These are phyloP conservation scores for Ctenopoma kingsleyae DNA, from an alignment of 2,797 vertebrate species.

Conservation along the genomic window DNA sequence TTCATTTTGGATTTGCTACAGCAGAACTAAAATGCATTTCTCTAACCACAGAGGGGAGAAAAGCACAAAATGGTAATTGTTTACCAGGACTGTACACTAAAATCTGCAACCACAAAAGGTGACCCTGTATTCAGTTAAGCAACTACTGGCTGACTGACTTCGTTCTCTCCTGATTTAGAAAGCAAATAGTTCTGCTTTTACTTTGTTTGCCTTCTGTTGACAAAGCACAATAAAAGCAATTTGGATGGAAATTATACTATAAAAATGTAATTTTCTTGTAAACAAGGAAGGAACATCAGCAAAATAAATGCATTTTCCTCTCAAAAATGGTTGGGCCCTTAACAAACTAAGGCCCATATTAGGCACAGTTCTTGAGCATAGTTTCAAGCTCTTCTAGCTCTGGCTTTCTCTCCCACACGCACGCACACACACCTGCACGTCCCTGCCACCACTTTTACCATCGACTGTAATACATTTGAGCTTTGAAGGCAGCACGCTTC, in stretches of 20 bases:
- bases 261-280: slow-evolving; percentile 39
- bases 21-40: slow-evolving; percentile 61
- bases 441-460: neutral
- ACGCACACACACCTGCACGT: neutral
- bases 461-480: slow-evolving; percentile 34
- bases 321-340: slow-evolving; percentile 2
- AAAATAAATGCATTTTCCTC: slow-evolving; percentile 31
- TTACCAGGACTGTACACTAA: slow-evolving; percentile 40
- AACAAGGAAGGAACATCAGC: slow-evolving; percentile 28
- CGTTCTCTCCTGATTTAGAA: slow-evolving; percentile 31
- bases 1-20: slow-evolving; percentile 70
- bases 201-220: slow-evolving; percentile 36
- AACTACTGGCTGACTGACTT: slow-evolving; percentile 25
- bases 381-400: neutral
- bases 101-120: slow-evolving; percentile 28
- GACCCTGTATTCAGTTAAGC: slow-evolving; percentile 18
- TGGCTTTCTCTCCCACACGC: neutral
- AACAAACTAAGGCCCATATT: slow-evolving; percentile 25
- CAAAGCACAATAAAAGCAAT: slow-evolving; percentile 36
- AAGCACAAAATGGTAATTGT: slow-evolving; percentile 62
- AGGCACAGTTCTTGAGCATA: slow-evolving; percentile 23
- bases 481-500: slow-evolving; percentile 51
- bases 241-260: slow-evolving; percentile 55
- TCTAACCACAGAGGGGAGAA: slow-evolving; percentile 42
- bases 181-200: slow-evolving; percentile 27